Base-by-base conservation (phyloP, 2,888 invertebrate genomes). In the Tachina fera region DNA sequence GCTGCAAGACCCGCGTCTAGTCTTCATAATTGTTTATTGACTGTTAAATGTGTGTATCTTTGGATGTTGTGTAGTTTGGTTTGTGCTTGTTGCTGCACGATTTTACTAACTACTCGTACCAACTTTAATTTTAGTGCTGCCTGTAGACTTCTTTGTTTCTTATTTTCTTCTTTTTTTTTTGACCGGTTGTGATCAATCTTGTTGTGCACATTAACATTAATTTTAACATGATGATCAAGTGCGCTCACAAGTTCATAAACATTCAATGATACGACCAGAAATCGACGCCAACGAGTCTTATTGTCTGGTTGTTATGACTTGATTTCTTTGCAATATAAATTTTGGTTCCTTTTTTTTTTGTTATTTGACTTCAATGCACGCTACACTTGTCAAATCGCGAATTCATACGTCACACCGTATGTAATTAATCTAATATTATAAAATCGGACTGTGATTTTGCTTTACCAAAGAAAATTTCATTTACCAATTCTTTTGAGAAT, bases 231-330 rank as follows among this genome's bases (percentile, higher is more conserved):
- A 82, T 63, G 85, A 78, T 81, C 85, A 85, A 82, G 85, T 82
- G 85, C 77, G 78, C 85, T 63, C 74, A 78, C 81, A 85, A 85
- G 82, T 81, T 85, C 82, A 85, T 63, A 85, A 81, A 85, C 78
- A 85, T 70, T 70, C 45, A 81, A 63, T 82, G 82, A 74, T 63
- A 74, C 56, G 75, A 43, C 70, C 56, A 65, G 65, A 65, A 67
- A 51, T 67, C 19, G 51, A 51, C 47, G 39, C 39, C 72, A 53
- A 65, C 80, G 61, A 85, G 85, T 75, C 85, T 63, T 61, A 78
- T 82, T 82, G 78, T 81, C 78, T 82, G 74, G 39, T 60, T 51
- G 39, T 72, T 76, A 41, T 72, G 80, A 45, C 43, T 84, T 79
- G 71, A 80, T 84, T 80, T 80, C 39, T 16, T 53, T 63, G 49